Evolutionary conservation across 2,888 invertebrate species (phyloP), one percentile per base, ranked within the genome.

Genomic region (Arctia plantaginis): DNA sequence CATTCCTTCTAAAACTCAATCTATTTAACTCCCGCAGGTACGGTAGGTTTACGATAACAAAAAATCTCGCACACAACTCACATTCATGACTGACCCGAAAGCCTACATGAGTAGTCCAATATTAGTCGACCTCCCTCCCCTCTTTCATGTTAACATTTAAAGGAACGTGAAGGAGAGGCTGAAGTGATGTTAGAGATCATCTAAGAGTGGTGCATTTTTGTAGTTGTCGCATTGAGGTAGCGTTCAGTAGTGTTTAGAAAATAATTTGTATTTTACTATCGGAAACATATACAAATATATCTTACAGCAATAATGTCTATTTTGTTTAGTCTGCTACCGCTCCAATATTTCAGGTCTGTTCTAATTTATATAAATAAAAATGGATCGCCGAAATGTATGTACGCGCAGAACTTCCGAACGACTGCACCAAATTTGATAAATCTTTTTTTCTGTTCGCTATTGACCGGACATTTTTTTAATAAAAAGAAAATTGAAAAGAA

Each of bases 11-110:
- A 86, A 85, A 88, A 85, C 83, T 80, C 84, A 87, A 88, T 88
- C 85, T 87, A 84, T 86, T 83, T 79, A 73, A 84, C 73, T 79
- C 89, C 88, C 88, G 59, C 72, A 81, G 87, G 90, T 85, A 84
- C 81, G 80, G 80, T 79, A 30, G 82, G 83, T 86, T 86, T 86
- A 85, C 77, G 77, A 79, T 82, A 78, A 81, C 84, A 89, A 91
- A 89, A 90, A 89, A 87, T 83, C 87, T 88, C 89, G 84, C 88
- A 86, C 83, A 83, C 82, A 86, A 85, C 87, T 82, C 73, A 85
- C 85, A 86, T 88, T 83, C 85, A 84, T 85, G 84, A 84, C 87
- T 91, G 92, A 91, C 92, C 92, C 87, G 82, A 88, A 91, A 90
- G 86, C 90, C 90, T 89, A 89, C 81, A 88, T 87, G 84, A 73